phyloP scores from a whole-genome alignment of 2,888 invertebrate species.

The Meghimatium bilineatum region DNA sequence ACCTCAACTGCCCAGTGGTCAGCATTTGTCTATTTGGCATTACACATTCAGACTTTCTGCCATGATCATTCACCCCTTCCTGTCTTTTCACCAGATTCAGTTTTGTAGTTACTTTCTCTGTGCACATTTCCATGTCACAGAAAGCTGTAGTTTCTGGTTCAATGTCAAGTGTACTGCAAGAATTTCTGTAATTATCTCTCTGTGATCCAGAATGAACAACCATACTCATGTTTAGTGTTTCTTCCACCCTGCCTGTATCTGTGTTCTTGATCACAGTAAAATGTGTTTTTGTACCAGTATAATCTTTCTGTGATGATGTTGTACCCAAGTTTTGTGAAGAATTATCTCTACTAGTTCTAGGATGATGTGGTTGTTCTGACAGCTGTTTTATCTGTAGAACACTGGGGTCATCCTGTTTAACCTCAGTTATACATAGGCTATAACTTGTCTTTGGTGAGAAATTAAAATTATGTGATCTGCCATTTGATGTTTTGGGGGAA shows the following conservation, averaged over 20 bases:
- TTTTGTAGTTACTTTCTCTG: too few species aligned
- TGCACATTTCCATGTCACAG: too few species aligned
- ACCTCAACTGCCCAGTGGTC: neutral
- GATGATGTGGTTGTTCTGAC: neutral
- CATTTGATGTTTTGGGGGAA: neutral
- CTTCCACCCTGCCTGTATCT: neutral
- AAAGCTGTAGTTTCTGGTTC: too few species aligned
- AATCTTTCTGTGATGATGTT: neutral
- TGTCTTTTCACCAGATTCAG: too few species aligned
- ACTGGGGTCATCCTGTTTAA: neutral
- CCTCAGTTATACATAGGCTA: neutral
- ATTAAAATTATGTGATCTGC: neutral
- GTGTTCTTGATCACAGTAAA: neutral
- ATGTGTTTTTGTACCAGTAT: neutral
- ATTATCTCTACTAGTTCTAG: neutral
- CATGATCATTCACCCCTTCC: too few species aligned
- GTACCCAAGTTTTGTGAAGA: neutral
- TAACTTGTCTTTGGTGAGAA: neutral
- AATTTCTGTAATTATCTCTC: neutral
- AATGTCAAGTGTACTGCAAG: neutral
- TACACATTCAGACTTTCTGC: too few species aligned
- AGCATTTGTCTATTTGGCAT: too few species aligned
- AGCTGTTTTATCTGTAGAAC: slow-evolving; percentile 1
- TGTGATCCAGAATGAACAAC: neutral
- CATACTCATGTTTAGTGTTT: too few species aligned